Conservation (phyloP, 2,113 vertebrate species). For the Catagonus wagneri region DNA sequence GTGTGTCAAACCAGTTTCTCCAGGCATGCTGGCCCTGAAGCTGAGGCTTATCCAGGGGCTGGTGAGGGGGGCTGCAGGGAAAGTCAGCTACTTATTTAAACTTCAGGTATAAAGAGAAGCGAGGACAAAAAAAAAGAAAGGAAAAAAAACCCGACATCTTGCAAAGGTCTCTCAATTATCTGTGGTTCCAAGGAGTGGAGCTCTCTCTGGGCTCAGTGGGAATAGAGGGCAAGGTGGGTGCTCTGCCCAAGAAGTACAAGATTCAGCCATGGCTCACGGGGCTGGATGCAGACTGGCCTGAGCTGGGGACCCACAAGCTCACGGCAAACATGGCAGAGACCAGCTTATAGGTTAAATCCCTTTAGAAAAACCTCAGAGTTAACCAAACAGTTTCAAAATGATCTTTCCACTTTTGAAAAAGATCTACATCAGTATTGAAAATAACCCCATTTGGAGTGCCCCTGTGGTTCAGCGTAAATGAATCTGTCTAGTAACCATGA, state of each 20-base stretch:
- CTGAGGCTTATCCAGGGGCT: slow-evolving; percentile 46
- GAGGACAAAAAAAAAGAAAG: neutral
- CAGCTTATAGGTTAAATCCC: neutral
- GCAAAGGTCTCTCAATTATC: neutral
- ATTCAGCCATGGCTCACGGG: neutral
- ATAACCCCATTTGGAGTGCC: neutral
- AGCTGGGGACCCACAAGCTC: no score
- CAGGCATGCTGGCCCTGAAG: slow-evolving; percentile 68
- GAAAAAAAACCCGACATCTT: neutral
- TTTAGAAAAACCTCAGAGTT: neutral
- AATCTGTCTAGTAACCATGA: no score
- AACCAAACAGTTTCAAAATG: neutral
- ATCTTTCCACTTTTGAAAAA: neutral
- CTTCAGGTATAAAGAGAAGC: slow-evolving; percentile 70
- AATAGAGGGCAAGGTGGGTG: neutral
- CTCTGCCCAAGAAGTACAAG: neutral
- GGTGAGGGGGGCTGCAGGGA: neutral
- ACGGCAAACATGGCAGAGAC: neutral
- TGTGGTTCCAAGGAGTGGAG: neutral
- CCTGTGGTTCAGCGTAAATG: no score
- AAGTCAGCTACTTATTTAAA: slow-evolving; percentile 10
- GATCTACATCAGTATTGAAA: neutral
- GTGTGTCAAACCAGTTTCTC: slow-evolving; percentile 89
- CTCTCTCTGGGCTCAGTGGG: neutral
- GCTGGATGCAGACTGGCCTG: neutral